Evolutionary conservation across 1,140 invertebrate genomes (phyloP).

Genomic region (Heliconius hewitsoni): DNA sequence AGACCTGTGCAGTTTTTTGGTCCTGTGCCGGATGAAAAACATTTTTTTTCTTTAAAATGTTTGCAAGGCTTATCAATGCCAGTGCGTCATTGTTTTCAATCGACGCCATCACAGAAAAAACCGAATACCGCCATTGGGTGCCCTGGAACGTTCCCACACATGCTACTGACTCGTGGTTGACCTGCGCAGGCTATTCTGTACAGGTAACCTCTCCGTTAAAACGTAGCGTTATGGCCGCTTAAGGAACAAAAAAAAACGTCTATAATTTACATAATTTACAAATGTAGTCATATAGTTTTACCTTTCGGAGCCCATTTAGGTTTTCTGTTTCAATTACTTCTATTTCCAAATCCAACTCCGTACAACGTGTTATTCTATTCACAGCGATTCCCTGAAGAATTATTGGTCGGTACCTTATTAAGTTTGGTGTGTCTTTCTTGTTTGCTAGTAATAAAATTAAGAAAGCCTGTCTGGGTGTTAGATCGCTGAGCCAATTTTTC

Average conservation of each 20-base stretch:
- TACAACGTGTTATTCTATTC: constrained; percentile 63
- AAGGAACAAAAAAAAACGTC: background rate
- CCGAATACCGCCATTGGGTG: too few species aligned
- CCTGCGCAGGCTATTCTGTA: too few species aligned
- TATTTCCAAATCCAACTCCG: constrained; percentile 72
- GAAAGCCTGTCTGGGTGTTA: constrained; percentile 63
- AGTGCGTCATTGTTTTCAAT: too few species aligned
- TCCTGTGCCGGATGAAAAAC: too few species aligned
- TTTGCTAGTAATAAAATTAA: constrained; percentile 63
- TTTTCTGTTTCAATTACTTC: constrained; percentile 72
- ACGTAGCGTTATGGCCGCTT: too few species aligned
- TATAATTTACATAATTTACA: background rate
- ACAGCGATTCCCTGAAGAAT: constrained; percentile 70
- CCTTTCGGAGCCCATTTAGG: constrained; percentile 39
- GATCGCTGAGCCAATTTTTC: constrained; percentile 64
- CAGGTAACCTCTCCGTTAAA: too few species aligned
- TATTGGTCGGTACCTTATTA: constrained; percentile 56
- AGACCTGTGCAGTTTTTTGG: too few species aligned
- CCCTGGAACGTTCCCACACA: too few species aligned
- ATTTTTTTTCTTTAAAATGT: too few species aligned
- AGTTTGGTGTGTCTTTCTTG: constrained; percentile 67
- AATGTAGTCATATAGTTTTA: background rate
- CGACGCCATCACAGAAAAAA: too few species aligned
- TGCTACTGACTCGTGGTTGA: too few species aligned
- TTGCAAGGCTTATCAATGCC: too few species aligned